A percentile compares a stretch with the other conserved stretches of the same genome.
Conservation (phyloP, 1,140 invertebrate species). For the Vanessa atalanta region DNA sequence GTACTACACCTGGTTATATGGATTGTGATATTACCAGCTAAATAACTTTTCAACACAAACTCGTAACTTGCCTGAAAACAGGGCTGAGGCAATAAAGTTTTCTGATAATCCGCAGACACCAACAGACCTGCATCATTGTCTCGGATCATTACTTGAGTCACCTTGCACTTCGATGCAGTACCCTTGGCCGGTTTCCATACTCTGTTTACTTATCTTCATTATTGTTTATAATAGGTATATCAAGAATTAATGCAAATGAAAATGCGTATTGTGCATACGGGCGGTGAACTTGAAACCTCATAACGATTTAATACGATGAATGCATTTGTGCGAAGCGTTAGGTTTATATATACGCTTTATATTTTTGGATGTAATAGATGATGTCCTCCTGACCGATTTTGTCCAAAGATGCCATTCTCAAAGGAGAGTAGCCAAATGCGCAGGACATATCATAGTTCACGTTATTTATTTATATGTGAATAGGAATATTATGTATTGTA, state of each 20-base stretch:
- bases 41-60: neutral
- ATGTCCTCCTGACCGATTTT: too few species aligned
- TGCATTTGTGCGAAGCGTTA: neutral
- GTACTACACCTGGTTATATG: too few species aligned
- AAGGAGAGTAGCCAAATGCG: too few species aligned
- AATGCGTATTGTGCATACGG: conserved; percentile 12
- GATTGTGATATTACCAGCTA: neutral
- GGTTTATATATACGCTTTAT: neutral
- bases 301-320: neutral
- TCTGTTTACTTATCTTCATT: conserved; percentile 52
- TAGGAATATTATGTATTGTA: too few species aligned
- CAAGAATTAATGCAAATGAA: conserved; percentile 20
- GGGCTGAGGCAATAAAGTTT: conserved; percentile 35
- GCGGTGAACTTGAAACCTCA: conserved; percentile 21
- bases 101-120: conserved; percentile 42
- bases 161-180: conserved; percentile 46
- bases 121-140: conserved; percentile 36
- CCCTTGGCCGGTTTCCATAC: conserved; percentile 60
- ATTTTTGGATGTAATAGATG: too few species aligned
- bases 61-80: neutral
- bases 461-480: too few species aligned
- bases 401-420: too few species aligned
- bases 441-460: too few species aligned
- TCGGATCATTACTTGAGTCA: conserved; percentile 35
- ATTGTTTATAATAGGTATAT: conserved; percentile 37